Conservation (phyloP, 2,888 invertebrate genomes). For the Elmis aenea region DNA sequence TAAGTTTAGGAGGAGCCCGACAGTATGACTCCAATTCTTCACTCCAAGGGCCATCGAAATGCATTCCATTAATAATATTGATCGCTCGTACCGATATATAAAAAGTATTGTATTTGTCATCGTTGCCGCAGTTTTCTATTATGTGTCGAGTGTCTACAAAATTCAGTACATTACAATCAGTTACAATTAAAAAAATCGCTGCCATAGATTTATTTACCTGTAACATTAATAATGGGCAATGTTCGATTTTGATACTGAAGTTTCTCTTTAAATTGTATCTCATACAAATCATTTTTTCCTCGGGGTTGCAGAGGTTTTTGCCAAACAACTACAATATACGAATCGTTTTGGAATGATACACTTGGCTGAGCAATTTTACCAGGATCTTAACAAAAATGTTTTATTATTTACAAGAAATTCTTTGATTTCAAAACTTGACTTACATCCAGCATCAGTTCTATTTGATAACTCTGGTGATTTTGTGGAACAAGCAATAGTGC, state of each 20-base stretch:
- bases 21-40: slow-evolving; percentile 33
- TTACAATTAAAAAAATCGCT: too few relatives aligned
- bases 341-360: slow-evolving; percentile 46
- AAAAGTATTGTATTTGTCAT: slow-evolving; percentile 29
- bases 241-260: slow-evolving; percentile 23
- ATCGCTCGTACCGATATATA: slow-evolving; percentile 40
- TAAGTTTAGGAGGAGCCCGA: slow-evolving; percentile 9
- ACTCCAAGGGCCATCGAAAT: slow-evolving; percentile 40
- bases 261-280: slow-evolving; percentile 45
- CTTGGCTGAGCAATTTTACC: slow-evolving; percentile 37
- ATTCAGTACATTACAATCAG: too few relatives aligned
- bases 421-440: slow-evolving; percentile 21
- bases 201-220: slow-evolving; percentile 21
- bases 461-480: slow-evolving; percentile 35
- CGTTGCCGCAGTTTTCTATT: slow-evolving; percentile 26
- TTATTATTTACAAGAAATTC: slow-evolving; percentile 2
- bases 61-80: slow-evolving; percentile 32
- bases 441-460: slow-evolving; percentile 47
- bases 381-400: slow-evolving; percentile 29
- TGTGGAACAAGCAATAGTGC: slow-evolving; percentile 63
- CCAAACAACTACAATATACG: slow-evolving; percentile 50
- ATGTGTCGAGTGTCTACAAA: slow-evolving; percentile 14
- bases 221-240: slow-evolving; percentile 25
- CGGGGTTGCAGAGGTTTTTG: slow-evolving; percentile 43
- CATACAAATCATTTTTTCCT: slow-evolving; percentile 50